These are phyloP conservation scores for Manduca sexta DNA, from an alignment of 1,140 invertebrate species.

Conservation along the genomic window DNA sequence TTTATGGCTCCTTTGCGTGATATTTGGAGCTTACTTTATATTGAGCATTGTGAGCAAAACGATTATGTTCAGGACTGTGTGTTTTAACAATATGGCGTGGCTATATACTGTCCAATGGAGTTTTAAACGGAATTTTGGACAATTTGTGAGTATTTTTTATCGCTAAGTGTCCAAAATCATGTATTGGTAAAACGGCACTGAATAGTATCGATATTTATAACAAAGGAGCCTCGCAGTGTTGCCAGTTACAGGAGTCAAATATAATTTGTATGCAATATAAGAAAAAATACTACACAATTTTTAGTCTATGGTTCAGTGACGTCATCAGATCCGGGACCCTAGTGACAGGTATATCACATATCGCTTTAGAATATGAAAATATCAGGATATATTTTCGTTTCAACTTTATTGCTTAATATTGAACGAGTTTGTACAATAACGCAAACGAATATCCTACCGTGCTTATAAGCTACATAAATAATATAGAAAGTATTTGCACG, in stretches of 20 bases:
- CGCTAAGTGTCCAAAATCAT: too few relatives aligned
- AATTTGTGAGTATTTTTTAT: too few relatives aligned
- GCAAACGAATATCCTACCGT: conserved; percentile 54
- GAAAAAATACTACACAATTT: neutral
- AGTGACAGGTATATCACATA: conserved; percentile 63
- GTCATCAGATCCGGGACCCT: conserved; percentile 16
- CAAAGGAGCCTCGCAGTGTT: conserved; percentile 14
- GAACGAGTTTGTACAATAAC: conserved; percentile 50
- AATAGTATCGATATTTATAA: too few relatives aligned
- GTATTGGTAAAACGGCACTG: too few relatives aligned
- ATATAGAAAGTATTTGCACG: conserved; percentile 37
- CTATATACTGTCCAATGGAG: too few relatives aligned
- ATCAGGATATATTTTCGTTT: conserved; percentile 27
- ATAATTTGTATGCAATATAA: conserved; percentile 12
- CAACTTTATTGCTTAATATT: conserved; percentile 52
- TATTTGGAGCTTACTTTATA: conserved; percentile 2
- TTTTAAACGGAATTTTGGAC: too few relatives aligned
- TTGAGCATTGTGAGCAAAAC: conserved; percentile 21
- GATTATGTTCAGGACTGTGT: too few relatives aligned
- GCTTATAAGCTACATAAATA: conserved; percentile 64
- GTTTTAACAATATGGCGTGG: too few relatives aligned
- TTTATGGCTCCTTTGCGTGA: conserved; percentile 42
- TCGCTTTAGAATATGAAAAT: conserved; percentile 62
- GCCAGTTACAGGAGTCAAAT: conserved; percentile 1
- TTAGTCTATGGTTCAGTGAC: neutral